Evolutionary conservation across 2,797 vertebrate species (phyloP).

Genomic region (Neomorphus geoffroyi): DNA sequence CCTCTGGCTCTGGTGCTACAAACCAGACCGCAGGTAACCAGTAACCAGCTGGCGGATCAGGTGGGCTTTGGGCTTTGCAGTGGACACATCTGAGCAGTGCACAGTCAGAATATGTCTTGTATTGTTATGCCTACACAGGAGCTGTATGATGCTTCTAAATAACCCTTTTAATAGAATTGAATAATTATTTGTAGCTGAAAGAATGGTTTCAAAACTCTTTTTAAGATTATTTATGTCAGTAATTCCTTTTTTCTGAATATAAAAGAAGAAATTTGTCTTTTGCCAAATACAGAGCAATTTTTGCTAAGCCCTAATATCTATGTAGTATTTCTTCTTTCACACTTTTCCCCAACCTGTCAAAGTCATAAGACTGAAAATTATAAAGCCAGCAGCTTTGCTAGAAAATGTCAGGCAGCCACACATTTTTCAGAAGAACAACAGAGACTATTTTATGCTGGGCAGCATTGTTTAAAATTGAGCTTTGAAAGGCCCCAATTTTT

Average conservation of each 20-base stretch:
- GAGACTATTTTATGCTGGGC: slow-evolving; percentile 24
- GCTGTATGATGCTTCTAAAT: not conserved
- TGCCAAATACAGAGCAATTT: not conserved
- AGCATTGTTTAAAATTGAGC: slow-evolving; percentile 39
- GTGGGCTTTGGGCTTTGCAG: not conserved
- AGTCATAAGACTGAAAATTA: not conserved
- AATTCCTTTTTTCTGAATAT: not conserved
- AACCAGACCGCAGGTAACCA: not conserved
- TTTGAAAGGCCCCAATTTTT: slow-evolving; percentile 14
- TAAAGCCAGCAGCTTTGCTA: slow-evolving; percentile 27
- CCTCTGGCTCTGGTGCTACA: not conserved
- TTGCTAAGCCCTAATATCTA: not conserved
- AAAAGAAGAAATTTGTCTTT: not conserved
- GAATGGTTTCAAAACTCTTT: not conserved
- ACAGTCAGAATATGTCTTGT: not conserved
- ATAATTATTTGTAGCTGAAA: not conserved
- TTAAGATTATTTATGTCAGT: not conserved
- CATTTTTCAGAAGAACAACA: slow-evolving; percentile 17
- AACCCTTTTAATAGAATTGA: not conserved
- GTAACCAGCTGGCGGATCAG: not conserved
- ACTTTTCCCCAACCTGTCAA: not conserved
- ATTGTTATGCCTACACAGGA: not conserved
- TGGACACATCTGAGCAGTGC: not conserved
- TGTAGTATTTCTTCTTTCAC: not conserved
- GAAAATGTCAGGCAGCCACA: slow-evolving; percentile 37